Evolutionary conservation across 2,888 invertebrate species (phyloP), one percentile per base, ranked within the genome.

Genomic region (Poecilobothrus nobilitatus): DNA sequence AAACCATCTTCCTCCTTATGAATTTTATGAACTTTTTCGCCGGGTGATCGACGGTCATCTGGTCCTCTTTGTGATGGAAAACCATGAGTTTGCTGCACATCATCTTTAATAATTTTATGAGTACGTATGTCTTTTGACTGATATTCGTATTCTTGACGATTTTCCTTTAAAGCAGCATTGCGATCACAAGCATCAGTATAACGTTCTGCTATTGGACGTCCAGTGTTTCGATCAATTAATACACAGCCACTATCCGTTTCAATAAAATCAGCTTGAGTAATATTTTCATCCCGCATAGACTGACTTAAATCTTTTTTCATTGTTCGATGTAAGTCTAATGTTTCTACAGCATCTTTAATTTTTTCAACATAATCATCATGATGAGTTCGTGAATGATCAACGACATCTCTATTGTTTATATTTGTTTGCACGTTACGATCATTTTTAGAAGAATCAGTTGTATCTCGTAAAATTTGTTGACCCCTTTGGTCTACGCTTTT

Each of bases 301-400:
- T 73, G 73, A 33, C 67, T 73, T 41, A 73, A 69, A 68, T 75
- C 75, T 34, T 75, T 76, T 27, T 75, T 76, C 9, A 75, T 67
- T 5, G 74, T 75, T 27, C 22, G 70, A 21, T 71, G 73, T 1
- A 53, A 65, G 2, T 69, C 68, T 27, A 73, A 66, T 15, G 68
- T 53, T 65, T 76, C 77, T 12, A 74, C 76, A 70, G 71, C 70
- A 65, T 72, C 68, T 64, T 44, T 70, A 22, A 70, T 27, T 20
- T 76, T 78, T 66, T 81, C 81, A 15, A 76, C 75, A 9, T 53
- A 22, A 33, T 22, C 27, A 44, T 15, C 63, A 53, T 53, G 21
- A n/a, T 18, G 20, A 10, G 22, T 6, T 12, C 7, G 6, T 6
- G 62, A 10, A 34, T 22, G 61, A 62, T 66, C 63, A 18, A 53